Percentiles rank a stretch among this genome's conserved stretches.
Conservation (phyloP, 2,797 vertebrate species). For the Neosilurus hyrtlii region DNA sequence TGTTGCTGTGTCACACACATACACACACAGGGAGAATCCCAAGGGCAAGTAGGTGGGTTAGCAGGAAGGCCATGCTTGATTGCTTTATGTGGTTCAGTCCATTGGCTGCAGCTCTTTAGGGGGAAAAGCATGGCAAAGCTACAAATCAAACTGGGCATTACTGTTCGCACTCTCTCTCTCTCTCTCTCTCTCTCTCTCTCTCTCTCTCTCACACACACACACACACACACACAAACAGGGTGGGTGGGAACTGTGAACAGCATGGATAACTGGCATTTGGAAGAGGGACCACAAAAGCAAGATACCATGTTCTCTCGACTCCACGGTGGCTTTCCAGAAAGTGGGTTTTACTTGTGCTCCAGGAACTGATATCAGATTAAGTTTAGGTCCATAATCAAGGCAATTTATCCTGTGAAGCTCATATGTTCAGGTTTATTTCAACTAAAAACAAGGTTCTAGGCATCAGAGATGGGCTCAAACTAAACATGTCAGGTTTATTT, state of each 20-base stretch:
- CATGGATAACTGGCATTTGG: constrained; percentile 27
- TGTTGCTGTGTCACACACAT: neutral
- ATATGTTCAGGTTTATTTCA: constrained; percentile 4
- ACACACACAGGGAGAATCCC: neutral
- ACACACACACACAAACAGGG: constrained; percentile 15
- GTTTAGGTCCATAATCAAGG: constrained; percentile 18
- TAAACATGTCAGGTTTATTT: neutral
- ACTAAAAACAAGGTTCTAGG: neutral
- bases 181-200: no score
- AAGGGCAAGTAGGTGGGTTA: constrained; percentile 27
- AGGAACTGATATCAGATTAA: neutral
- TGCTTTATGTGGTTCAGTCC: constrained; percentile 44
- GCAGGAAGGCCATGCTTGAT: constrained; percentile 48
- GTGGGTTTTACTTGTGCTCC: neutral
- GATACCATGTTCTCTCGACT: neutral
- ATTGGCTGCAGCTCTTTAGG: constrained; percentile 38
- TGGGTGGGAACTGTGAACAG: constrained; percentile 13
- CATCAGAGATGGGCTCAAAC: neutral
- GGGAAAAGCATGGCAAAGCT: constrained; percentile 30
- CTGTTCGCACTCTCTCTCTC: constrained; percentile 59
- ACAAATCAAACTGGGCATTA: constrained; percentile 59
- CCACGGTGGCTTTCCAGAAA: neutral
- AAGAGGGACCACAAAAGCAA: constrained; percentile 1
- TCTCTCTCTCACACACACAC: neutral
- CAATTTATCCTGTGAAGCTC: neutral